These are phyloP conservation scores for Erythrocercus mccallii DNA, from an alignment of 2,113 vertebrate genomes.

Conservation along the genomic window DNA sequence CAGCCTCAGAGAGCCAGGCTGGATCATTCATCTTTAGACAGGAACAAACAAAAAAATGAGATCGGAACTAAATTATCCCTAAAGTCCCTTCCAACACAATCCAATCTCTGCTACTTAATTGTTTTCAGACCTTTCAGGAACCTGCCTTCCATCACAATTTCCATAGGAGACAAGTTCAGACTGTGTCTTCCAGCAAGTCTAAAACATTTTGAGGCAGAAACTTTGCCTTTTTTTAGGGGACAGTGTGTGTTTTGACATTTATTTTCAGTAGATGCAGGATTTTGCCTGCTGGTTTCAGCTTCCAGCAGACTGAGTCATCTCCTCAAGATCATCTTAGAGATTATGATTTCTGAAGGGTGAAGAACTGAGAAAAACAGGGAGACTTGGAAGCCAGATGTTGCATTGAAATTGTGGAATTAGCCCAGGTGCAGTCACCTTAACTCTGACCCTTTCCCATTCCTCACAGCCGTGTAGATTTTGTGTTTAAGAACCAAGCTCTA, in stretches of 20 bases:
- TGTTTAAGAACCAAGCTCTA: neutral
- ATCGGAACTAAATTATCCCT: neutral
- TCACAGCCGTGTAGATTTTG: neutral
- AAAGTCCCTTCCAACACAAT: neutral
- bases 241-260: neutral
- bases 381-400: neutral
- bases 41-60: fast-evolving
- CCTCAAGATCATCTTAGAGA: neutral
- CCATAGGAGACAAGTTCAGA: neutral
- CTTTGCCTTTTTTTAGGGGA: fast-evolving
- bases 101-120: neutral
- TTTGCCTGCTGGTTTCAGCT: neutral
- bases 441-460: neutral
- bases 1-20: neutral
- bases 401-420: neutral
- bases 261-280: neutral
- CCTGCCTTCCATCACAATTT: neutral
- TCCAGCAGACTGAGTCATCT: neutral
- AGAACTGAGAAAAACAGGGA: neutral
- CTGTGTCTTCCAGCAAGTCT: neutral
- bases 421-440: neutral
- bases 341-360: neutral
- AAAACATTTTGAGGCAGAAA: neutral
- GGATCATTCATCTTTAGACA: neutral
- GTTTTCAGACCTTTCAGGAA: neutral